phyloP scores from a whole-genome alignment of 1,140 invertebrate species.

The Trichomalopsis sarcophagae region DNA sequence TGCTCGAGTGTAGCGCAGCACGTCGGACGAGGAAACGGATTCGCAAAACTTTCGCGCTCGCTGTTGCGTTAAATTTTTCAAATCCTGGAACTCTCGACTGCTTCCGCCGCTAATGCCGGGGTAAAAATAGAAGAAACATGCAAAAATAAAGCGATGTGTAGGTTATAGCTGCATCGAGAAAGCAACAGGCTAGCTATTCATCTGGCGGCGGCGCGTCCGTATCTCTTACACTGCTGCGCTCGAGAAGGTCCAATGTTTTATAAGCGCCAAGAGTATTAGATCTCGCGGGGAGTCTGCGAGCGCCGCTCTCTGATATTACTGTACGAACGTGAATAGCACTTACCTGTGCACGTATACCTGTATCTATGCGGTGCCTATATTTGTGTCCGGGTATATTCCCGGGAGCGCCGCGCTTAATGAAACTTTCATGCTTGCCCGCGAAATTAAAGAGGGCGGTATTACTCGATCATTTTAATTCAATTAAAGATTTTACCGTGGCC shows the following conservation, averaged over 20 bases:
- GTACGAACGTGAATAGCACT: neutral
- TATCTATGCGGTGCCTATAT: neutral
- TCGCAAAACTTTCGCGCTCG: neutral
- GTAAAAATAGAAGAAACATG: neutral
- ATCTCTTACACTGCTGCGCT: neutral
- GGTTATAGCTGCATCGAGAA: neutral
- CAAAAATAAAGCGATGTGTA: neutral
- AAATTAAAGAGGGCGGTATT: neutral
- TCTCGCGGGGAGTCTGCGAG: neutral
- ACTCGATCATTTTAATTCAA: neutral
- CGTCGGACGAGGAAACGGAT: neutral
- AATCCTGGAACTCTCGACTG: neutral
- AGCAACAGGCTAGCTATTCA: neutral
- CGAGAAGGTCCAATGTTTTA: constrained; percentile 6
- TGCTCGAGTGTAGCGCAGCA: neutral
- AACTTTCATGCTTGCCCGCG: neutral
- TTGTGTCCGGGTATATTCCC: neutral
- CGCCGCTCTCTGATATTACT: neutral
- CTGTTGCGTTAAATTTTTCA: constrained; percentile 9
- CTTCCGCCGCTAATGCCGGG: neutral
- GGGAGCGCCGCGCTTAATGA: neutral
- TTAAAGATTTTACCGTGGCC: neutral
- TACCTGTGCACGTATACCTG: no score
- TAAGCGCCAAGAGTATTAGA: neutral
- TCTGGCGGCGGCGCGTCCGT: neutral